A percentile compares a stretch with the other conserved stretches of the same genome.
Conservation (phyloP, 2,113 vertebrate species). For the Lepisosteus osseus region DNA sequence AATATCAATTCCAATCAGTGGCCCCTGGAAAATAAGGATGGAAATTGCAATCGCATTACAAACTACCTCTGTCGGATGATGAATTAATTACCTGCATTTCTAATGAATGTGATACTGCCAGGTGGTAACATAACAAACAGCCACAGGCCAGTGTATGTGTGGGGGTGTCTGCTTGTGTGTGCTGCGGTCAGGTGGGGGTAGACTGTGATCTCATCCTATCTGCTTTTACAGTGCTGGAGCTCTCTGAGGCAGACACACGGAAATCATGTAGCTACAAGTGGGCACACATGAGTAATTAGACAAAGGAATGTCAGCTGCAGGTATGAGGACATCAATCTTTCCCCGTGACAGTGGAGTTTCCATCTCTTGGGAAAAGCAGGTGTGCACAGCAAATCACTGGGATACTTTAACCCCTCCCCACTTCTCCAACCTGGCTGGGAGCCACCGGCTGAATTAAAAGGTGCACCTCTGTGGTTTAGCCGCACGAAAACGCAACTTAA, state of each 20-base stretch:
- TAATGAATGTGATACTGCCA: no score
- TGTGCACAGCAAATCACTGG: slow-evolving; percentile 28
- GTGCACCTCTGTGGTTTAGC: slow-evolving; percentile 13
- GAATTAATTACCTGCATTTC: no score
- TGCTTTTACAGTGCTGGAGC: background rate
- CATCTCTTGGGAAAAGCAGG: slow-evolving; percentile 20
- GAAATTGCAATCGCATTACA: no score
- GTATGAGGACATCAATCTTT: slow-evolving; percentile 30
- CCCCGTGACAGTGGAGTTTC: slow-evolving; percentile 18
- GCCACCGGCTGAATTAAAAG: slow-evolving; percentile 10
- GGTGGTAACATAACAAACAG: no score
- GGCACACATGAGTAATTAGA: slow-evolving; percentile 36
- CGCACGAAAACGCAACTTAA: slow-evolving; percentile 19
- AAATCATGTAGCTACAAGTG: slow-evolving; percentile 39
- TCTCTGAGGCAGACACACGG: slow-evolving; percentile 17
- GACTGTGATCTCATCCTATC: background rate
- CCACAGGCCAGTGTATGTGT: background rate
- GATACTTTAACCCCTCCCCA: slow-evolving; percentile 25
- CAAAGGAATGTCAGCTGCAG: slow-evolving; percentile 34
- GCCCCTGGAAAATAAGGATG: background rate
- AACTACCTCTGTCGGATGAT: no score
- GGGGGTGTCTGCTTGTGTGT: background rate
- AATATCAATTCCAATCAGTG: no score
- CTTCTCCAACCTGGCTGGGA: background rate
- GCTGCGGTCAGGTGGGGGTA: background rate